Percentiles rank a stretch among this genome's conserved stretches.
Evolutionary conservation across 1,140 invertebrate species (phyloP).

Genomic region (Holotrichia oblita): DNA sequence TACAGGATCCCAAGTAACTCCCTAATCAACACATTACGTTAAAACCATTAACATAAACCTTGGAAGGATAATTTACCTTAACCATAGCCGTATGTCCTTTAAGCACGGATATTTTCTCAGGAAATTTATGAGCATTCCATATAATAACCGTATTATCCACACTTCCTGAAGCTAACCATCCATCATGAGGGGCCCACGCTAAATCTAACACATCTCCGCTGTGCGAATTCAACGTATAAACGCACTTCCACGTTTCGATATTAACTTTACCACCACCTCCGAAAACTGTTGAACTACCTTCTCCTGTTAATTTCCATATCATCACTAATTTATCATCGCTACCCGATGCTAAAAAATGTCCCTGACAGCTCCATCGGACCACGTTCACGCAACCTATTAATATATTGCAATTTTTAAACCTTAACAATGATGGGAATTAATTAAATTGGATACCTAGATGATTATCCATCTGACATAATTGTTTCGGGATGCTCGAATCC

Average conservation of each 20-base stretch:
- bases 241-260: conserved; percentile 92
- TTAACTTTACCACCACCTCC: conserved; percentile 77
- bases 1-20: conserved; percentile 98
- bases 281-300: conserved; percentile 69
- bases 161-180: conserved; percentile 93
- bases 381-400: conserved; percentile 94
- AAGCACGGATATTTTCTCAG: conserved; percentile 79
- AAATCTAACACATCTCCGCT: conserved; percentile 90
- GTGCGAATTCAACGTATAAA: conserved; percentile 88
- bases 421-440: too few relatives aligned
- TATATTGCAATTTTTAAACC: too few relatives aligned
- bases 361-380: conserved; percentile 93
- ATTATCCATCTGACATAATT: conserved; percentile 93
- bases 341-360: conserved; percentile 88
- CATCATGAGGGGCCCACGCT: conserved; percentile 94
- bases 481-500: conserved; percentile 87
- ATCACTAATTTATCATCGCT: conserved; percentile 97
- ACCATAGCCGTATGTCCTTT: conserved; percentile 94
- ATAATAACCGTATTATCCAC: conserved; percentile 96
- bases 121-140: conserved; percentile 94
- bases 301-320: conserved; percentile 85
- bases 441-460: conserved; percentile 78
- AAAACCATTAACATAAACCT: not conserved
- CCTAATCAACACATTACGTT: conserved; percentile 60
- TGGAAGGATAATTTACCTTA: conserved; percentile 64